These are phyloP conservation scores for Panurus biarmicus DNA, from an alignment of 2,113 vertebrate genomes.

Conservation along the genomic window DNA sequence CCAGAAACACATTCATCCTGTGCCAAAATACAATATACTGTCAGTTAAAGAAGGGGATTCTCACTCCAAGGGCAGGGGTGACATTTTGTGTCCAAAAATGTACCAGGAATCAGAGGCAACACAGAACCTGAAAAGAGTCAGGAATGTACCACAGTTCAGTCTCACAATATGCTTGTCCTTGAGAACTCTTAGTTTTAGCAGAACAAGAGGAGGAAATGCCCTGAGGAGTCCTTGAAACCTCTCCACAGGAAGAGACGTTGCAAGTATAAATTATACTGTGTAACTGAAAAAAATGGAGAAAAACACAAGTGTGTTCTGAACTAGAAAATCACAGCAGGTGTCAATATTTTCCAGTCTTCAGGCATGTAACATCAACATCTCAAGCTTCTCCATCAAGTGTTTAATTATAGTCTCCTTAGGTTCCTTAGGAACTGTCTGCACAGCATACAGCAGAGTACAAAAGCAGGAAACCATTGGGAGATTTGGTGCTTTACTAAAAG, in stretches of 20 bases:
- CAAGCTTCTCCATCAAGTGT: neutral
- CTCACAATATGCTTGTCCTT: neutral
- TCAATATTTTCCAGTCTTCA: neutral
- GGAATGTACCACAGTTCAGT: neutral
- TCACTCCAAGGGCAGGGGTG: neutral
- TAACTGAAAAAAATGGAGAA: neutral
- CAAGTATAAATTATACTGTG: neutral
- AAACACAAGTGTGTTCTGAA: neutral
- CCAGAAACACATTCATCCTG: neutral
- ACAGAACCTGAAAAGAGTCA: neutral
- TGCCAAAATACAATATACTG: neutral
- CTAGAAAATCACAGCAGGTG: neutral
- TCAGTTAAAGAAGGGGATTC: neutral
- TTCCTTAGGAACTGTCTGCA: neutral
- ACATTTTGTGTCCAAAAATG: neutral
- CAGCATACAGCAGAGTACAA: neutral
- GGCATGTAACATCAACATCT: neutral
- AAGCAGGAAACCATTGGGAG: neutral
- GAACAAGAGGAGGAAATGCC: neutral
- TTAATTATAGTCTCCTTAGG: neutral
- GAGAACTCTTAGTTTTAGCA: neutral
- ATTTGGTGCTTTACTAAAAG: neutral
- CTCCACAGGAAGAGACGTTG: neutral
- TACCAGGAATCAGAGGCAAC: neutral
- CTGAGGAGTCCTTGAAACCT: neutral